A percentile compares a stretch with the other conserved stretches of the same genome.
Evolutionary conservation across 2,888 invertebrate species (phyloP).

Genomic region (Dicyrtoma fusca): DNA sequence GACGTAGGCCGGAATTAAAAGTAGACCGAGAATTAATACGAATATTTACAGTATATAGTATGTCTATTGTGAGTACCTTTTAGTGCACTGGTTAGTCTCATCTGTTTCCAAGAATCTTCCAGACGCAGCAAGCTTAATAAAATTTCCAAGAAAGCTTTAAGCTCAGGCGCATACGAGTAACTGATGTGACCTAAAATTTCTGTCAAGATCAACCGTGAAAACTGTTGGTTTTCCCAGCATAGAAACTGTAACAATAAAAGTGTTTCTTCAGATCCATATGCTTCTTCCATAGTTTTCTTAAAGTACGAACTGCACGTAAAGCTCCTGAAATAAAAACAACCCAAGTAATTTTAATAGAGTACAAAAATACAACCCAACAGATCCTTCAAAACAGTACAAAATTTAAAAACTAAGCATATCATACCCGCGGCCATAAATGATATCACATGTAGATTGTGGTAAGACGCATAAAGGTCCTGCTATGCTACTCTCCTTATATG

Average conservation of each 20-base stretch:
- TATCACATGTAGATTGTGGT: conserved; percentile 46
- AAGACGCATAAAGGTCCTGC: conserved; percentile 47
- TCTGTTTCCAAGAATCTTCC: conserved; percentile 95
- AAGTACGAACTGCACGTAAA: conserved; percentile 69
- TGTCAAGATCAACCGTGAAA: conserved; percentile 84
- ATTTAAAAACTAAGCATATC: conserved; percentile 27
- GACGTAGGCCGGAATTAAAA: background rate
- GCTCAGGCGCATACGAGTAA: conserved; percentile 88
- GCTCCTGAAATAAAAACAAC: conserved; percentile 33
- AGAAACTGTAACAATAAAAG: conserved; percentile 87
- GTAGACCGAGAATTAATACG: background rate
- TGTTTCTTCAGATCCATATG: conserved; percentile 88
- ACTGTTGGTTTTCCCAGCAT: conserved; percentile 95
- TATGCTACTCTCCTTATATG: conserved; percentile 45
- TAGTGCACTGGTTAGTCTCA: conserved; percentile 89
- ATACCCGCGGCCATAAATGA: conserved; percentile 50
- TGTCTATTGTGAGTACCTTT: too few relatives aligned
- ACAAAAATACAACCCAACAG: too few relatives aligned
- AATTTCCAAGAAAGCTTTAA: conserved; percentile 88
- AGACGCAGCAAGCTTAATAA: conserved; percentile 82
- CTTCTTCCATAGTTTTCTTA: conserved; percentile 94
- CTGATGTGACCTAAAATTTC: conserved; percentile 90
- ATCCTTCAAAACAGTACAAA: conserved; percentile 14
- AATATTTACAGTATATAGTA: conserved; percentile 17
- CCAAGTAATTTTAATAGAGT: background rate